phyloP scores from a whole-genome alignment of 2,888 invertebrate genomes.

The Dendrolimus houi region DNA sequence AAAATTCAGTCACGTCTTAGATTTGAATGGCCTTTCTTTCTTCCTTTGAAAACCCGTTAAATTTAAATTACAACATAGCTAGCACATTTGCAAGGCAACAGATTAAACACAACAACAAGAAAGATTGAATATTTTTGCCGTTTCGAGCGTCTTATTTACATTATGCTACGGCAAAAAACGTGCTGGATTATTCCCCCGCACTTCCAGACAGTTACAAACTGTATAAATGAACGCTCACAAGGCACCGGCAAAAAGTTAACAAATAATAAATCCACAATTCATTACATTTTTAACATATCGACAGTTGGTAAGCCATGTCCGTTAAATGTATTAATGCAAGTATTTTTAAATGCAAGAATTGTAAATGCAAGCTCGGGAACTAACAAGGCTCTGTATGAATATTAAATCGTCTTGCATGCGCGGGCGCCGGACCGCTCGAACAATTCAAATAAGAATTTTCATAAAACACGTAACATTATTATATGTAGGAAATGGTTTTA shows the following conservation, averaged over 20 bases:
- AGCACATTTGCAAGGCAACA: background rate
- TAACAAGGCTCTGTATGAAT: background rate
- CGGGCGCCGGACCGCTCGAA: conserved; percentile 14
- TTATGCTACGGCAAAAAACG: background rate
- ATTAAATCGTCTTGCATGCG: conserved; percentile 21
- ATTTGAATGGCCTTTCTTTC: background rate
- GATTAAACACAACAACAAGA: background rate
- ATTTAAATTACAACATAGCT: background rate
- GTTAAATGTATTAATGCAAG: background rate
- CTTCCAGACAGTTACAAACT: background rate
- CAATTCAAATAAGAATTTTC: conserved; percentile 25
- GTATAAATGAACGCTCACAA: background rate
- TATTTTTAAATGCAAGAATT: background rate
- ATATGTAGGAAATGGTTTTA: background rate
- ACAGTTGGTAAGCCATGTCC: background rate
- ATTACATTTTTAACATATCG: background rate
- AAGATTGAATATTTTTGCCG: background rate
- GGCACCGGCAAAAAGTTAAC: background rate
- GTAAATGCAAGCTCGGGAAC: background rate
- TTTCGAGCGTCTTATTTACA: no score
- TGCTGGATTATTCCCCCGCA: background rate
- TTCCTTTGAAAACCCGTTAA: background rate
- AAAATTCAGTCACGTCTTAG: no score
- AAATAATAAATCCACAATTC: background rate
- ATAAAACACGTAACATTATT: conserved; percentile 11